Conservation (phyloP, 2,888 invertebrate species). For the Podotricha telesiphe region DNA sequence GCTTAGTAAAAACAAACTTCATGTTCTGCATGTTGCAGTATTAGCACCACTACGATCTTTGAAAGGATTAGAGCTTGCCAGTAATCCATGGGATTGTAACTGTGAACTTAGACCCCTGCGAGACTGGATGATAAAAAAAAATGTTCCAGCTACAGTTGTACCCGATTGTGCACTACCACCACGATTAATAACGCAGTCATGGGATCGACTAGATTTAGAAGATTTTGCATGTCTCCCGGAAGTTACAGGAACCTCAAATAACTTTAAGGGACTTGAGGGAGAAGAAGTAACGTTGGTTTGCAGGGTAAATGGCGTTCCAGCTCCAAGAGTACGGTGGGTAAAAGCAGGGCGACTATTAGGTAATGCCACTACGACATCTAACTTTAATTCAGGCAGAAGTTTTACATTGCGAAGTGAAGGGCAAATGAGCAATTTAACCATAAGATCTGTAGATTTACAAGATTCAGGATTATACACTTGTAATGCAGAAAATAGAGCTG, state of each 20-base stretch:
- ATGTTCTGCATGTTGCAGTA: slow-evolving; percentile 86
- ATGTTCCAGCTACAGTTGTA: slow-evolving; percentile 87
- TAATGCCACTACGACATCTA: slow-evolving; percentile 77
- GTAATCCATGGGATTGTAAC: slow-evolving; percentile 93
- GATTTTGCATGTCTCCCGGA: slow-evolving; percentile 92
- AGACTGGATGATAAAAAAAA: slow-evolving; percentile 91
- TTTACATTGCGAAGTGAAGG: slow-evolving; percentile 87
- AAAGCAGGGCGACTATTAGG: slow-evolving; percentile 88
- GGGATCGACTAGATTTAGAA: slow-evolving; percentile 90
- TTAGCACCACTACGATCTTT: slow-evolving; percentile 87
- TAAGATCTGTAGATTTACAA: slow-evolving; percentile 88
- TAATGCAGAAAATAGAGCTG: slow-evolving; percentile 91
- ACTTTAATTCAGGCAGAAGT: slow-evolving; percentile 81
- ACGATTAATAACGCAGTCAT: slow-evolving; percentile 85
- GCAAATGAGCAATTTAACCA: slow-evolving; percentile 88
- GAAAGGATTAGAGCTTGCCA: slow-evolving; percentile 89
- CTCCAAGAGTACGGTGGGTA: slow-evolving; percentile 89
- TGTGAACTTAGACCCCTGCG: slow-evolving; percentile 89
- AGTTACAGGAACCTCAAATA: slow-evolving; percentile 84
- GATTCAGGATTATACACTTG: slow-evolving; percentile 91
- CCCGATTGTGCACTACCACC: slow-evolving; percentile 88
- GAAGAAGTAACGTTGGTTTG: slow-evolving; percentile 89
- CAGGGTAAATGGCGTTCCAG: slow-evolving; percentile 87
- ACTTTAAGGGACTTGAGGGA: slow-evolving; percentile 87
- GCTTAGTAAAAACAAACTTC: slow-evolving; percentile 89